A percentile compares a stretch with the other conserved stretches of the same genome.
phyloP scores from a whole-genome alignment of 2,888 invertebrate genomes.

The Cantharis rustica region DNA sequence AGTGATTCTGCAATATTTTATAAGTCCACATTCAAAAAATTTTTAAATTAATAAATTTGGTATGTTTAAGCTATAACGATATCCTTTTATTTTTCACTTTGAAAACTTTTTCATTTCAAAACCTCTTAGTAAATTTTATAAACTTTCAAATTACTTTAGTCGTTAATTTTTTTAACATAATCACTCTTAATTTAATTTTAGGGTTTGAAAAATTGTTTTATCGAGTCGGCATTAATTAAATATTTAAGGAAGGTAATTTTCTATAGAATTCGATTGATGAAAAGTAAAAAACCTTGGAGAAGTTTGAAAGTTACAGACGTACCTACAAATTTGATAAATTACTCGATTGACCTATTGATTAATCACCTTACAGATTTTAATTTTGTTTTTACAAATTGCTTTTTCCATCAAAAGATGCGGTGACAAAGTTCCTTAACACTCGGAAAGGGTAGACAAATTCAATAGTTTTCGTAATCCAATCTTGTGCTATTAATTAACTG shows the following conservation, averaged over 20 bases:
- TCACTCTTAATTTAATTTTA: background rate
- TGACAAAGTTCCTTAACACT: background rate
- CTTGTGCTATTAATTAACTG: constrained; percentile 17
- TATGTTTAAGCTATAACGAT: background rate
- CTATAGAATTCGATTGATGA: background rate
- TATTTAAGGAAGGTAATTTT: background rate
- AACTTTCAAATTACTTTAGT: background rate
- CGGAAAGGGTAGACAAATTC: background rate
- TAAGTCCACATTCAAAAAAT: background rate
- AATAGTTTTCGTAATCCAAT: constrained; percentile 3
- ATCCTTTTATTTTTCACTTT: background rate
- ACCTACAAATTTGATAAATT: background rate
- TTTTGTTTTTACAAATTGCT: background rate
- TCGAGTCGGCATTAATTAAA: background rate
- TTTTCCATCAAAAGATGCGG: background rate
- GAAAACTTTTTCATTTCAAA: background rate
- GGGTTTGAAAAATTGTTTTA: background rate
- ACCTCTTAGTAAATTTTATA: background rate
- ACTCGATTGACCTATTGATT: background rate
- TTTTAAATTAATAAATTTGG: background rate
- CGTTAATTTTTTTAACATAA: background rate
- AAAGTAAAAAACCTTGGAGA: background rate
- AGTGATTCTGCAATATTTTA: background rate
- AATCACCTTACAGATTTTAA: background rate
- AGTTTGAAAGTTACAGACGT: background rate